phyloP scores from a whole-genome alignment of 2,797 vertebrate genomes.

The Cichlasoma orientale region DNA sequence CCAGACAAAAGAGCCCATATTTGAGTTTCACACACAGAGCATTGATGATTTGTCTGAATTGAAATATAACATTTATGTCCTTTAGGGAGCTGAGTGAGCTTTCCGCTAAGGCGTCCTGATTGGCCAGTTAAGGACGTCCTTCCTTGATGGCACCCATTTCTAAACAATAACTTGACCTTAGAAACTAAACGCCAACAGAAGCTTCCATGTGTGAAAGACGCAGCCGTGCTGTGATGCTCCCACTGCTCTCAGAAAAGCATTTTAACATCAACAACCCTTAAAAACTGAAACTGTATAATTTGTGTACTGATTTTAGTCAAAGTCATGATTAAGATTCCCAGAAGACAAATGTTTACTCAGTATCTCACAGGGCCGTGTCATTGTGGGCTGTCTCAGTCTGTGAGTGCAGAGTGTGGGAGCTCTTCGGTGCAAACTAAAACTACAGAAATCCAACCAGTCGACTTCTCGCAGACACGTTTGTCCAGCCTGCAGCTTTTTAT shows the following conservation, averaged over 20 bases:
- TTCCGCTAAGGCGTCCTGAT: background rate
- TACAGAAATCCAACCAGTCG: background rate
- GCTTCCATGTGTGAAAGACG: background rate
- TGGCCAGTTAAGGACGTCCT: background rate
- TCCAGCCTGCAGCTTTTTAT: background rate
- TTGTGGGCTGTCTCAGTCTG: background rate
- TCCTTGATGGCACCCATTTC: background rate
- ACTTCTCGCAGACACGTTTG: background rate
- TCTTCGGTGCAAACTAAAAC: background rate
- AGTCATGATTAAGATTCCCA: background rate
- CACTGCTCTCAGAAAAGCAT: background rate
- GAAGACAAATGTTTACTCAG: background rate
- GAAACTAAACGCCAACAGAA: background rate
- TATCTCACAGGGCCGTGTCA: background rate
- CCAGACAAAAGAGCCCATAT: background rate
- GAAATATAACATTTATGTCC: fast-evolving
- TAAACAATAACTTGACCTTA: background rate
- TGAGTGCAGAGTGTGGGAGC: background rate
- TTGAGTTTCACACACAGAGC: background rate
- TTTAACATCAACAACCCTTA: background rate
- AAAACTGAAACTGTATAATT: background rate
- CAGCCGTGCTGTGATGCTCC: background rate
- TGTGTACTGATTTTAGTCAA: background rate
- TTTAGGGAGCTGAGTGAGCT: too few relatives aligned
- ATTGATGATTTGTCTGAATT: background rate